phyloP scores from a whole-genome alignment of 2,888 invertebrate species.

The Auanema freiburgensis region DNA sequence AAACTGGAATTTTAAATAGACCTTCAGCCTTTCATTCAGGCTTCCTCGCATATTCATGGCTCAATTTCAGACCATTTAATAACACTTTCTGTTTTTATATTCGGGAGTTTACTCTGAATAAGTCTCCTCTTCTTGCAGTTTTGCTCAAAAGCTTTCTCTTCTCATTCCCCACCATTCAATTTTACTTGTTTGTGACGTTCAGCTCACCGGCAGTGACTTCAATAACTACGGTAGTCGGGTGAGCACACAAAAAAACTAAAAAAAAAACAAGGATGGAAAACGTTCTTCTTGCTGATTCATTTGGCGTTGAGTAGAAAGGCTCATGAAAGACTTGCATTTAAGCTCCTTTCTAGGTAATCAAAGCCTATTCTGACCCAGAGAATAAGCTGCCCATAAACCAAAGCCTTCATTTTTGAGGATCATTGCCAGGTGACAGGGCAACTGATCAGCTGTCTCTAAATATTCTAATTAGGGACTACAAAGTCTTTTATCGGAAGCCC shows the following conservation, averaged over 20 bases:
- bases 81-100: too few species aligned
- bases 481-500: too few species aligned
- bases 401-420: background rate
- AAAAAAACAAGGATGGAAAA: background rate
- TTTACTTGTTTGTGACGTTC: conserved; percentile 1
- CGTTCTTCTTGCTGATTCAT: background rate
- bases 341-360: conserved; percentile 3
- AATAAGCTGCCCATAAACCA: conserved; percentile 5
- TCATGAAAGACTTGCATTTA: background rate
- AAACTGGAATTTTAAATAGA: background rate
- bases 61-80: conserved; percentile 7
- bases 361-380: background rate
- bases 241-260: conserved; percentile 11
- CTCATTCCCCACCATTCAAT: background rate
- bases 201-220: too few species aligned
- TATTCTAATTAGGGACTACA: too few species aligned
- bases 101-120: background rate
- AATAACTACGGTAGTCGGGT: conserved; percentile 14
- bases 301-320: background rate
- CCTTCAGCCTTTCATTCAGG: background rate
- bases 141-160: conserved; percentile 3
- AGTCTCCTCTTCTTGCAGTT: background rate
- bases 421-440: background rate
- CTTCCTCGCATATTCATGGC: conserved; percentile 20
- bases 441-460: too few species aligned